Evolutionary conservation across 2,113 vertebrate species (phyloP).

Genomic region (Lophochroa leadbeateri): DNA sequence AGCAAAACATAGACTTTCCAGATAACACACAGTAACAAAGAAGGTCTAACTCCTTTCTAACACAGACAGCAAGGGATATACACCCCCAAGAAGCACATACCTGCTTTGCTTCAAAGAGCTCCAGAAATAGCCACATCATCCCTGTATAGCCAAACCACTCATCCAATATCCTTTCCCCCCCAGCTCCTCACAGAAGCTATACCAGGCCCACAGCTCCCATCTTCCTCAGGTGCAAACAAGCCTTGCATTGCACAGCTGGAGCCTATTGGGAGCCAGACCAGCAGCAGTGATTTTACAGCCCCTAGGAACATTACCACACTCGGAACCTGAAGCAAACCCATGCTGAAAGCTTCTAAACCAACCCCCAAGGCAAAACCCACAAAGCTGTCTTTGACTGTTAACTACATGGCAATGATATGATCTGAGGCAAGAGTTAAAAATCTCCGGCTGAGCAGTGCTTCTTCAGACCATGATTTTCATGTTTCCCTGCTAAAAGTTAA

Average conservation of each 20-base stretch:
- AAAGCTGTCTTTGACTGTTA: neutral
- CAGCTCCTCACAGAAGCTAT: neutral
- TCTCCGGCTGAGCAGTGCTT: neutral
- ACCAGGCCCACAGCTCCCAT: neutral
- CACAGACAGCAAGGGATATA: neutral
- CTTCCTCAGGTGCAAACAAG: neutral
- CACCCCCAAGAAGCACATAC: neutral
- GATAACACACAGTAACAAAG: neutral
- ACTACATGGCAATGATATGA: neutral
- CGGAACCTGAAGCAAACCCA: neutral
- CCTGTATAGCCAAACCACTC: neutral
- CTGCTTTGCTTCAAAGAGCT: neutral
- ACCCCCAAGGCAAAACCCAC: neutral
- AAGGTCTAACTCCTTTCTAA: neutral
- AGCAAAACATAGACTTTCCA: neutral
- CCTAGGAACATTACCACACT: neutral
- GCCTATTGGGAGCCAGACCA: neutral
- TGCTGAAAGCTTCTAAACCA: fast-evolving
- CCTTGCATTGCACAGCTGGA: neutral
- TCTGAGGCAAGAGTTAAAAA: neutral
- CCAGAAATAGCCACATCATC: neutral
- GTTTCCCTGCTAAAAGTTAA: neutral
- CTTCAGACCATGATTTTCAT: neutral
- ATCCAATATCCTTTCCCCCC: fast-evolving
- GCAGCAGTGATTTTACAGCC: neutral